These are phyloP conservation scores for Trypoxylon attenuatum DNA, from an alignment of 2,888 invertebrate species.

Conservation along the genomic window DNA sequence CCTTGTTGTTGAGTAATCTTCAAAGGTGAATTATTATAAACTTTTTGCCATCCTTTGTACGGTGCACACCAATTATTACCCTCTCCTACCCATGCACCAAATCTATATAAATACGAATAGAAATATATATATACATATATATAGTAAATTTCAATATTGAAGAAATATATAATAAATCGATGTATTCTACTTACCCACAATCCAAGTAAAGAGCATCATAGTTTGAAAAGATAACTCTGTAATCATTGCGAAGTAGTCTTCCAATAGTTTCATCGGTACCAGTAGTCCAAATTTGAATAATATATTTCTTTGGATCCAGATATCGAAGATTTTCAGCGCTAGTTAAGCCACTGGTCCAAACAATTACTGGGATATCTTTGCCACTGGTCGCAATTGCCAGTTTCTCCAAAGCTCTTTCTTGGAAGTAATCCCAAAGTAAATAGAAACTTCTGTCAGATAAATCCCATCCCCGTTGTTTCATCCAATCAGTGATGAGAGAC, in stretches of 20 bases:
- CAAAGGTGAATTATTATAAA: conserved; percentile 86
- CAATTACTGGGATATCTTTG: conserved; percentile 79
- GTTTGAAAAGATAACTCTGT: conserved; percentile 87
- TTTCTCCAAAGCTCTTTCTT: conserved; percentile 79
- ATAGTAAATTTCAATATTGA: neutral
- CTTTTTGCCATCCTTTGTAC: conserved; percentile 92
- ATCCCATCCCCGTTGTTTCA: conserved; percentile 80
- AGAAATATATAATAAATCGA: neutral
- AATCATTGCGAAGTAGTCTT: conserved; percentile 83
- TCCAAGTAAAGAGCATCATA: conserved; percentile 91
- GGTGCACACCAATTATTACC: conserved; percentile 95
- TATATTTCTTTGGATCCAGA: conserved; percentile 84
- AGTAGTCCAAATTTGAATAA: conserved; percentile 89
- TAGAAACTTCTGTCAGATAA: conserved; percentile 74
- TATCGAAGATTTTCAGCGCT: conserved; percentile 80
- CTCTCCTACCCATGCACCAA: conserved; percentile 86
- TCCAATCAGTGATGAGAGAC: conserved; percentile 81
- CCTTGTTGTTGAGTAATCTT: conserved; percentile 73
- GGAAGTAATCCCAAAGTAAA: conserved; percentile 77
- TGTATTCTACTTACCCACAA: conserved; percentile 81
- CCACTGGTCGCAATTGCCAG: conserved; percentile 77
- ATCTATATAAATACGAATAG: conserved; percentile 69
- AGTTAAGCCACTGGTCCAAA: conserved; percentile 90
- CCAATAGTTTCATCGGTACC: conserved; percentile 80
- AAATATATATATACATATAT: neutral